Percentiles rank a stretch among this genome's conserved stretches.
phyloP scores from a whole-genome alignment of 30 jellyfish, hydroid and myxozoan species.

The Aurelia sp. region DNA sequence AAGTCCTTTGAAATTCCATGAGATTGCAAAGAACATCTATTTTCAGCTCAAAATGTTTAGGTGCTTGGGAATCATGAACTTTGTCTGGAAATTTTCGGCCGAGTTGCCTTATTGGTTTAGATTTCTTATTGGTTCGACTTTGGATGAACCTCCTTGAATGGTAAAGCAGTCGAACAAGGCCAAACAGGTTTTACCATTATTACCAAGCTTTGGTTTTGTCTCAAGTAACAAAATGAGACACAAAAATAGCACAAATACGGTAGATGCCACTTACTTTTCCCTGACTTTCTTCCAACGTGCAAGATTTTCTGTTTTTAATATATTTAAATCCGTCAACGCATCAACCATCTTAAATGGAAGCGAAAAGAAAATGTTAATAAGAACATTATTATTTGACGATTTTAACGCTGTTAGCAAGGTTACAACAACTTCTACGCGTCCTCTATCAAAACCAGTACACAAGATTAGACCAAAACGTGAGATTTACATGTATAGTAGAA shows the following conservation, averaged over 20 bases:
- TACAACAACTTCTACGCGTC: not conserved
- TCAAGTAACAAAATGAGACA: not conserved
- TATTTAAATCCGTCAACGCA: conserved; percentile 26
- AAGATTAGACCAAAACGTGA: not conserved
- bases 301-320: conserved; percentile 51
- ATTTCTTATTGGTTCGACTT: too few relatives aligned
- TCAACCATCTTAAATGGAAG: conserved; percentile 40
- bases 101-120: too few relatives aligned
- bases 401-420: not conserved
- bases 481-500: not conserved
- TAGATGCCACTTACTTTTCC: conserved; percentile 22
- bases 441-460: not conserved
- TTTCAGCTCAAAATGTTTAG: too few relatives aligned
- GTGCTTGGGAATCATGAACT: too few relatives aligned
- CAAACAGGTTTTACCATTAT: too few relatives aligned
- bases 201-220: too few relatives aligned
- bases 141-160: too few relatives aligned
- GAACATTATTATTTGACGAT: not conserved
- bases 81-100: too few relatives aligned
- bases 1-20: too few relatives aligned
- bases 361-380: not conserved
- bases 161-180: too few relatives aligned
- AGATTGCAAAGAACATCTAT: too few relatives aligned
- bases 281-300: conserved; percentile 68
- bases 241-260: not conserved